Percentiles rank a stretch among this genome's conserved stretches.
Conservation (phyloP, 2,113 vertebrate species). For the Eudyptes chrysolophus region DNA sequence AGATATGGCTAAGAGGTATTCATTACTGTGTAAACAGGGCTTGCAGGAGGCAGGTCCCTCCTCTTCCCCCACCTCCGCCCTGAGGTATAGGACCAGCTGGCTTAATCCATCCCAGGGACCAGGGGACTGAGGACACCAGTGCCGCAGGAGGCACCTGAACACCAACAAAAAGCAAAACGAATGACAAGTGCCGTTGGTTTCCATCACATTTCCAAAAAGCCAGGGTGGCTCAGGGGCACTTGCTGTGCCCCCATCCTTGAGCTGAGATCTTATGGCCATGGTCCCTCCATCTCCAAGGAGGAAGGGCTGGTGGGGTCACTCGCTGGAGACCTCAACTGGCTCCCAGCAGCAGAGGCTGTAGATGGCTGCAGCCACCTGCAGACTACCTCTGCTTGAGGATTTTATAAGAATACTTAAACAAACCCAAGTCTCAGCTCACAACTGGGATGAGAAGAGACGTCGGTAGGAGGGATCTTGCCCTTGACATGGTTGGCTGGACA, state of each 20-base stretch:
- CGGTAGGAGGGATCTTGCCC: background rate
- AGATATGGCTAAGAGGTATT: background rate
- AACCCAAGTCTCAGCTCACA: background rate
- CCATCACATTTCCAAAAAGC: rapidly evolving
- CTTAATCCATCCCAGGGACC: background rate
- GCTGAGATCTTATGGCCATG: background rate
- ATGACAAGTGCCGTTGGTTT: background rate
- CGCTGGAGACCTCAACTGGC: rapidly evolving
- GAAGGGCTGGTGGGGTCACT: background rate
- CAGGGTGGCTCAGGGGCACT: background rate
- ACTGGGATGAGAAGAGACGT: rapidly evolving
- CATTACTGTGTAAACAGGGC: background rate
- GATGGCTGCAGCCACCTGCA: background rate
- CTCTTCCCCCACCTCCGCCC: background rate
- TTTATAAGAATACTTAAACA: background rate
- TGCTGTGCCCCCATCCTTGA: background rate
- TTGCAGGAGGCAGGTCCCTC: background rate
- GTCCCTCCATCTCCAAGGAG: background rate
- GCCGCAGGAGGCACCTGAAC: background rate
- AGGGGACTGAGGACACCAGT: background rate
- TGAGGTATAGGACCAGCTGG: background rate
- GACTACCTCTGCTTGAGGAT: background rate
- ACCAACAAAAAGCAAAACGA: background rate
- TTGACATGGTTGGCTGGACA: background rate
- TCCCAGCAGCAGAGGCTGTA: background rate